Evolutionary conservation across 1,140 invertebrate species (phyloP).

Genomic region (Dreissena polymorpha): DNA sequence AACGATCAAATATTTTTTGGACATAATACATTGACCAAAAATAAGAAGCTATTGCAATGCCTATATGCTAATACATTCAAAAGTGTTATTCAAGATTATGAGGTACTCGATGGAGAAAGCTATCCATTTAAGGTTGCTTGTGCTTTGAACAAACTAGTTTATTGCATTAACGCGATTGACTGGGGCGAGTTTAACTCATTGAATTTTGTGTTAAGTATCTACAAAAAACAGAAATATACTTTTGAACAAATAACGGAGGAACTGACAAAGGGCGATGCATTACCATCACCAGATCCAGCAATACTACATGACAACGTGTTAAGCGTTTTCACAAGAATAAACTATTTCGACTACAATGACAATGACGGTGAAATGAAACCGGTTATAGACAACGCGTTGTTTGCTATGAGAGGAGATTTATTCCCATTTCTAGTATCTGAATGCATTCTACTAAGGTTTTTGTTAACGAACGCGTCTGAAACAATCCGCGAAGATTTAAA

Average conservation of each 20-base stretch:
- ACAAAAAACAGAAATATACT: background rate
- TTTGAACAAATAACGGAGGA: slow-evolving; percentile 5
- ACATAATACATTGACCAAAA: background rate
- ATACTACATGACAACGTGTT: slow-evolving; percentile 6
- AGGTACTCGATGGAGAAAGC: background rate
- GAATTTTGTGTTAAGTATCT: slow-evolving; percentile 31
- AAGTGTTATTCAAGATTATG: slow-evolving; percentile 20
- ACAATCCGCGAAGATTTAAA: too few relatives aligned
- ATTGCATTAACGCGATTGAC: slow-evolving; percentile 11
- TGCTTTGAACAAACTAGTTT: slow-evolving; percentile 5
- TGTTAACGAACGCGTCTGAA: too few relatives aligned
- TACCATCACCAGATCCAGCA: slow-evolving; percentile 22
- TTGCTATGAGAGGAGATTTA: too few relatives aligned
- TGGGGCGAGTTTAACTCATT: slow-evolving; percentile 19
- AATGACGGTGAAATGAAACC: too few relatives aligned
- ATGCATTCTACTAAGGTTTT: too few relatives aligned
- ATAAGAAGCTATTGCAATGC: background rate
- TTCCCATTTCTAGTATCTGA: too few relatives aligned
- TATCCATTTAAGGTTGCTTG: slow-evolving; percentile 13
- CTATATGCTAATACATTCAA: slow-evolving; percentile 18
- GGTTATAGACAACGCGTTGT: too few relatives aligned
- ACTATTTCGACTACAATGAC: too few relatives aligned
- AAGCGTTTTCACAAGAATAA: background rate
- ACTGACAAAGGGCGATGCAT: background rate
- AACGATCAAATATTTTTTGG: slow-evolving; percentile 11